Evolutionary conservation across 2,888 invertebrate genomes (phyloP).

Genomic region (Plagodis pulveraria): DNA sequence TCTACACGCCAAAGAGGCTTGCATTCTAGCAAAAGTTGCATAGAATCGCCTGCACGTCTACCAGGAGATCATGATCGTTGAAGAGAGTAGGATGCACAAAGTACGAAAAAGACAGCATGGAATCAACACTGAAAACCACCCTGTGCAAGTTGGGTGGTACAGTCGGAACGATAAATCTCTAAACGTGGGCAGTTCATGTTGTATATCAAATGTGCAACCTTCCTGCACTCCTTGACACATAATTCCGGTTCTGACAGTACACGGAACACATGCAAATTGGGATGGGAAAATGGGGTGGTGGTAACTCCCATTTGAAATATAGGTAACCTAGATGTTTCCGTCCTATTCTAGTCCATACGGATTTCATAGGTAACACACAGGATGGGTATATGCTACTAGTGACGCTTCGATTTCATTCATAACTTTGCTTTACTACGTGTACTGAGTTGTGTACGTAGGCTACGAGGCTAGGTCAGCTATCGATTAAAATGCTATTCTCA

Average conservation of each 20-base stretch:
- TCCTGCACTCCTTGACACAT: too few species aligned
- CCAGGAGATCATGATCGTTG: constrained; percentile 15
- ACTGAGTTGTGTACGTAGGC: too few species aligned
- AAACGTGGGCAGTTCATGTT: not conserved
- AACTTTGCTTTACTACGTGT: too few species aligned
- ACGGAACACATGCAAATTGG: not conserved
- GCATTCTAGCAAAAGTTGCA: not conserved
- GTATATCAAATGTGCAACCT: too few species aligned
- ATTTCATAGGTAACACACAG: not conserved
- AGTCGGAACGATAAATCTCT: not conserved
- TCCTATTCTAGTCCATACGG: constrained; percentile 1
- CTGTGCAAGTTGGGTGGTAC: not conserved
- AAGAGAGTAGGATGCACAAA: not conserved
- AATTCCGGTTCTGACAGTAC: constrained; percentile 1
- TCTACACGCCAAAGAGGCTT: too few species aligned
- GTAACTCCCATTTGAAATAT: not conserved
- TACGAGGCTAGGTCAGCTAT: too few species aligned
- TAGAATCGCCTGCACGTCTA: constrained; percentile 9
- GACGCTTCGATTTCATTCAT: not conserved
- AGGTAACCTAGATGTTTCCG: not conserved
- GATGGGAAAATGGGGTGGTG: not conserved
- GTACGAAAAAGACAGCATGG: not conserved
- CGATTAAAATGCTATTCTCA: too few species aligned
- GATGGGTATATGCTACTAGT: constrained; percentile 3
- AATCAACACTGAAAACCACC: not conserved